Percentiles rank a stretch among this genome's conserved stretches.
Conservation (phyloP, 1,140 invertebrate species). For the Oedothorax gibbosus region DNA sequence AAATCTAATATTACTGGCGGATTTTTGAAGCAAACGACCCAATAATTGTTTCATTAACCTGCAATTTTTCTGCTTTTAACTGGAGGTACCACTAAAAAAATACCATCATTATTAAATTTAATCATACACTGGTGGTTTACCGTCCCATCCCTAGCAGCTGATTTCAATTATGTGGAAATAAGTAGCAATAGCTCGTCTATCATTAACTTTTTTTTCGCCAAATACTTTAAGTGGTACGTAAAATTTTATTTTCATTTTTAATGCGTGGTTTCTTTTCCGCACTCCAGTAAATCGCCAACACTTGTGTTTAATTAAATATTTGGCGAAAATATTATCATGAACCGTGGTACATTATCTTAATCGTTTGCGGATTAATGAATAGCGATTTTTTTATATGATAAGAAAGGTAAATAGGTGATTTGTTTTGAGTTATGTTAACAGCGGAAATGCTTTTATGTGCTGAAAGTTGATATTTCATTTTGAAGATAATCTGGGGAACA, state of each 20-base stretch:
- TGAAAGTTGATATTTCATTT: too few relatives aligned
- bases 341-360: slow-evolving; percentile 14
- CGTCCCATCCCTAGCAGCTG: slow-evolving; percentile 33
- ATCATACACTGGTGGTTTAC: slow-evolving; percentile 29
- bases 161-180: slow-evolving; percentile 26
- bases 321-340: slow-evolving; percentile 35
- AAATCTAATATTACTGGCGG: too few relatives aligned
- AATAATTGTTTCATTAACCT: neutral
- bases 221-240: neutral
- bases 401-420: neutral
- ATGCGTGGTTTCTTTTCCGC: neutral
- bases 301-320: slow-evolving; percentile 40
- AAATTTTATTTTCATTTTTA: slow-evolving; percentile 15
- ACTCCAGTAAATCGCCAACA: slow-evolving; percentile 23
- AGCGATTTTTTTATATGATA: neutral
- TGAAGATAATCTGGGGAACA: too few relatives aligned
- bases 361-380: slow-evolving; percentile 29
- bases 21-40: too few relatives aligned
- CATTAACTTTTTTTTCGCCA: slow-evolving; percentile 16
- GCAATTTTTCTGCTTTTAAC: neutral
- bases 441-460: too few relatives aligned
- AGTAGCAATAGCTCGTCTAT: slow-evolving; percentile 31
- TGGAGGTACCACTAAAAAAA: neutral
- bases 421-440: neutral
- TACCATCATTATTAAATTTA: slow-evolving; percentile 38